phyloP scores from a whole-genome alignment of 2,888 invertebrate species.

The Tenthredo distinguenda region DNA sequence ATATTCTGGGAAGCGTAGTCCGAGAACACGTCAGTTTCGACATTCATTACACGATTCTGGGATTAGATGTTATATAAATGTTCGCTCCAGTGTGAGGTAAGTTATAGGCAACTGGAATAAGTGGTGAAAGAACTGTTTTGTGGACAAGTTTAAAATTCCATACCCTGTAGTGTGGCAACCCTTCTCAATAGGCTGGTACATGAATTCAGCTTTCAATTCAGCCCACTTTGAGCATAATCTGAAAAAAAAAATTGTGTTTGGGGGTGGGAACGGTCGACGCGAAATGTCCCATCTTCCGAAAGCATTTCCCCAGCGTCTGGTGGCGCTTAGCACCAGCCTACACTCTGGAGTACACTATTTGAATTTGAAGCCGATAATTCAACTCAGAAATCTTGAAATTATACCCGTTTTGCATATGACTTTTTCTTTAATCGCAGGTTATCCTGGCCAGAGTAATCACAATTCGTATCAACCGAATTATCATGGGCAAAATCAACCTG shows the following conservation, averaged over 20 bases:
- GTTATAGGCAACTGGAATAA: neutral
- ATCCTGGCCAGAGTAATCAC: slow-evolving; percentile 27
- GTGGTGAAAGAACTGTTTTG: neutral
- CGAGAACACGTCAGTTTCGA: neutral
- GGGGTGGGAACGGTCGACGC: neutral
- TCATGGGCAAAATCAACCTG: slow-evolving; percentile 60
- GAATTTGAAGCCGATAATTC: neutral
- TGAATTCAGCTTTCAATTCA: neutral
- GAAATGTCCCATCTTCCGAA: neutral
- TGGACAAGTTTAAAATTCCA: neutral
- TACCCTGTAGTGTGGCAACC: neutral
- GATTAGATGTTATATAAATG: neutral
- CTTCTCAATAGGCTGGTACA: neutral
- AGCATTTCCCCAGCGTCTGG: neutral
- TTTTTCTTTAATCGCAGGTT: slow-evolving; percentile 15
- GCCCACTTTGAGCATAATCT: neutral
- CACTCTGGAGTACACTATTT: too few relatives aligned
- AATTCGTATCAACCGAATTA: slow-evolving; percentile 37
- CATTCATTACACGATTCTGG: neutral
- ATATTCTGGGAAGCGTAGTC: neutral
- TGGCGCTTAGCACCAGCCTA: too few relatives aligned
- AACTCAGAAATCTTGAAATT: neutral
- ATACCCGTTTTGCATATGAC: neutral
- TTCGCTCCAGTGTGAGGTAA: neutral
- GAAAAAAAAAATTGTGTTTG: neutral